Base-by-base conservation (phyloP, 2,888 invertebrate genomes). In the Pterostichus madidus region DNA sequence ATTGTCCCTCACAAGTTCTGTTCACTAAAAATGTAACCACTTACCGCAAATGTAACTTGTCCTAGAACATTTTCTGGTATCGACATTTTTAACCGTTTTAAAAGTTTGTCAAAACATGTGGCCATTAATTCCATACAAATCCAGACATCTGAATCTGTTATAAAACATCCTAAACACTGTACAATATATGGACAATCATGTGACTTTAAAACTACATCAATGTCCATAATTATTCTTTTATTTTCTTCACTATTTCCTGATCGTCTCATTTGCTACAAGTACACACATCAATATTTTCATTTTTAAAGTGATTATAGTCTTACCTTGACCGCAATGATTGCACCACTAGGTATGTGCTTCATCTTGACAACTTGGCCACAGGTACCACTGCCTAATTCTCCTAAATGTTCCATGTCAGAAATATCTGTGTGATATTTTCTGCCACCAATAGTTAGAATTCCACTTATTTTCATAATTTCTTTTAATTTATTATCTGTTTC, bases 111-210 rank as follows among this genome's bases (percentile, higher is more conserved):
- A 89, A 99, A 96, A 91, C 99, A 99, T 17, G 98, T 98, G 11
- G 98, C 96, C 99, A 99, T 99, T 86, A 99, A 92, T 91, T 99
- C 99, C 99, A 99, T 99, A 90, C 99, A 99, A 88, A 99, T 99
- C 98, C 99, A 99, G 0, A 99, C 99, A 90, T 99, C 98, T 0
- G 97, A 96, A 89, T 97, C 97, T 0, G 97, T 98, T 80, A 99
- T 98, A 91, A 99, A 99, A 91, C 98, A 99, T 56, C 99, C 99
- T 87, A 98, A 93, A 90, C 99, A 99, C 89, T 97, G 94, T 86
- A 99, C 99, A 86, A 99, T 99, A 91, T 96, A 98, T 49, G 96
- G 96, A 91, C 99, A 99, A 90, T 98, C 98, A 88, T 98, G 97
- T 24, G 98, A 98, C 86, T 98, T 96, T n/a, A 98, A 93, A 83